Percentiles rank a stretch among this genome's conserved stretches.
These are phyloP conservation scores for Mystacides longicornis DNA, from an alignment of 2,888 invertebrate species.

Conservation along the genomic window DNA sequence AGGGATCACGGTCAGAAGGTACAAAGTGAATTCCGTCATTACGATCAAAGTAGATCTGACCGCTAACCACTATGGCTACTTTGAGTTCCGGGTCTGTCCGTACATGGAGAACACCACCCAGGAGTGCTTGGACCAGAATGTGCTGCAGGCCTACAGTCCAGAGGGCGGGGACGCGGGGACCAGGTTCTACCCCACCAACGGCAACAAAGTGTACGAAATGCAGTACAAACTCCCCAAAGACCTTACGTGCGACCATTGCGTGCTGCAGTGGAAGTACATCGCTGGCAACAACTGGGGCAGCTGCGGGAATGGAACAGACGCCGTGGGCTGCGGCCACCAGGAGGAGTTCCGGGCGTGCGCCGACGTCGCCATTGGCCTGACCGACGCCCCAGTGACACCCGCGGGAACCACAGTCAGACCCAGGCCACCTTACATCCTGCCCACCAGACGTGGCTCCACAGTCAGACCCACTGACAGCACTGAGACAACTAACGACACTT, in stretches of 20 bases:
- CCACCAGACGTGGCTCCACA: constrained; percentile 40
- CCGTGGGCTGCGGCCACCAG: constrained; percentile 81
- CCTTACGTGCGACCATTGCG: constrained; percentile 70
- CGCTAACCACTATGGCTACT: constrained; percentile 80
- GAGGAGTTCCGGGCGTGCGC: constrained; percentile 84
- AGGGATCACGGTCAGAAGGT: constrained; percentile 74
- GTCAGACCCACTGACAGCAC: constrained; percentile 37
- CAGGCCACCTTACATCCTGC: constrained; percentile 40
- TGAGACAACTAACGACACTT: constrained; percentile 20
- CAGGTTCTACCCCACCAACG: constrained; percentile 68
- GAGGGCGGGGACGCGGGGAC: constrained; percentile 43
- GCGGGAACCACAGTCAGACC: constrained; percentile 42
- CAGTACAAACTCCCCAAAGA: constrained; percentile 56
- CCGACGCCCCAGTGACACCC: constrained; percentile 37
- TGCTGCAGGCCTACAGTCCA: constrained; percentile 50
- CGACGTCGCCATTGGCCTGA: constrained; percentile 65
- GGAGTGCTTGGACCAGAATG: constrained; percentile 67
- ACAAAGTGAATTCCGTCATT: constrained; percentile 59
- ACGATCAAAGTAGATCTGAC: constrained; percentile 77
- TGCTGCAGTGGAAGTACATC: constrained; percentile 83
- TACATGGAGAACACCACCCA: constrained; percentile 63
- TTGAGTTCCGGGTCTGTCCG: constrained; percentile 77
- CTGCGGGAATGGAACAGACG: constrained; percentile 64
- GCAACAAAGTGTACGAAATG: constrained; percentile 73
- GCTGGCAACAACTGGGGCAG: constrained; percentile 82